phyloP scores from a whole-genome alignment of 2,888 invertebrate species.

The Yponomeuta malinellus region DNA sequence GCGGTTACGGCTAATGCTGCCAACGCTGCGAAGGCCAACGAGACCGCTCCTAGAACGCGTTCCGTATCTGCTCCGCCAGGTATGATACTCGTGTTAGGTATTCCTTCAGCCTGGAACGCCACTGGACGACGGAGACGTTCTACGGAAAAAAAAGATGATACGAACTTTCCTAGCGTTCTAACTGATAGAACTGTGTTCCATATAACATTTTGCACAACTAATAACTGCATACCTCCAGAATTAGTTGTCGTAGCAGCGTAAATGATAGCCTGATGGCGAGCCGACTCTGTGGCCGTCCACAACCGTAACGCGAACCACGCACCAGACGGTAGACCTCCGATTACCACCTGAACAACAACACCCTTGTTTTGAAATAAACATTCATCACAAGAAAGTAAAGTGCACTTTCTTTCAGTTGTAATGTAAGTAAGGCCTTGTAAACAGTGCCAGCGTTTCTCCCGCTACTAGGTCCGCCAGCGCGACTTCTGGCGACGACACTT shows the following conservation, averaged over 20 bases:
- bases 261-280: slow-evolving; percentile 78
- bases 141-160: slow-evolving; percentile 22
- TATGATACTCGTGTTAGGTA: slow-evolving; percentile 26
- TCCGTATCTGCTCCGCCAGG: slow-evolving; percentile 46
- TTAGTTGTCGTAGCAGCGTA: slow-evolving; percentile 85
- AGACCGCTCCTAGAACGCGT: slow-evolving; percentile 61
- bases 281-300: slow-evolving; percentile 84
- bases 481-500: no score
- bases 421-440: no score
- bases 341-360: slow-evolving; percentile 43
- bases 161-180: no score
- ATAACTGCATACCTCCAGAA: slow-evolving; percentile 75
- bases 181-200: no score
- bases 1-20: slow-evolving; percentile 63
- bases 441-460: no score
- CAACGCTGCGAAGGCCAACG: slow-evolving; percentile 62
- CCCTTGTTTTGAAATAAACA: neutral
- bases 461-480: no score
- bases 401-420: no score
- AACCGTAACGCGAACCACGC: slow-evolving; percentile 85
- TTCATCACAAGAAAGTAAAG: no score
- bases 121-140: slow-evolving; percentile 64
- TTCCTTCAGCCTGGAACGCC: slow-evolving; percentile 58
- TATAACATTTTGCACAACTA: no score
- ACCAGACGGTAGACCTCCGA: slow-evolving; percentile 81